These are phyloP conservation scores for Spilogale gracilis DNA, from an alignment of 2,113 vertebrate species.

Conservation along the genomic window DNA sequence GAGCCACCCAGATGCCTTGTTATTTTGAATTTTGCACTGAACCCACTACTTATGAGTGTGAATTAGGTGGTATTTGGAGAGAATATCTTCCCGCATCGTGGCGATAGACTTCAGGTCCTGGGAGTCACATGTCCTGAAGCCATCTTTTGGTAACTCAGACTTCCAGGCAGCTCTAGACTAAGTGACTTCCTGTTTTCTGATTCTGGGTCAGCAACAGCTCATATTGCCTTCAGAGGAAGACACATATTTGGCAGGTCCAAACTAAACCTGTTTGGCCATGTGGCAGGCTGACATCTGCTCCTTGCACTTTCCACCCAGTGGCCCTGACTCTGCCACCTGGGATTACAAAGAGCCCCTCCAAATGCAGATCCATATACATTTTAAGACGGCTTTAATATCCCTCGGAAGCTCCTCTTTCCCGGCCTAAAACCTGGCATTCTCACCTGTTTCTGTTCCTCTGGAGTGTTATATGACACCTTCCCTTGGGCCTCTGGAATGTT, in stretches of 20 bases:
- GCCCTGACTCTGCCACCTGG: neutral
- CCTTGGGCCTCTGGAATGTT: neutral
- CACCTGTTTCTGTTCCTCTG: neutral
- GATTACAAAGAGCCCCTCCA: neutral
- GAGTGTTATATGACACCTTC: neutral
- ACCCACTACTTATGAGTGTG: neutral
- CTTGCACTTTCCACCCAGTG: neutral
- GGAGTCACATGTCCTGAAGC: too few species aligned
- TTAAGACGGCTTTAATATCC: neutral
- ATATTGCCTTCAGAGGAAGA: neutral
- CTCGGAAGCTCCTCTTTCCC: neutral
- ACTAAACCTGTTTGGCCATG: neutral
- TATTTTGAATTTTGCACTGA: neutral
- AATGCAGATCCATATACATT: neutral
- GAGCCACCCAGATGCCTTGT: neutral
- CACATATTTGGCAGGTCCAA: neutral
- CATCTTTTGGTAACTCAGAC: fast-evolving
- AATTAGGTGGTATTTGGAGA: neutral
- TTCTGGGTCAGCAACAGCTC: neutral
- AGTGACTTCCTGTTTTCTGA: neutral
- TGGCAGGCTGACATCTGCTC: neutral
- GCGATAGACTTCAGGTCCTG: too few species aligned
- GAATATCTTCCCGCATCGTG: fast-evolving
- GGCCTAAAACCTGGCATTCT: fast-evolving
- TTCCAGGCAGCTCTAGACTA: neutral